Percentiles rank a stretch among this genome's conserved stretches.
phyloP scores from a whole-genome alignment of 1,140 invertebrate genomes.

The Lordiphosa mommai region DNA sequence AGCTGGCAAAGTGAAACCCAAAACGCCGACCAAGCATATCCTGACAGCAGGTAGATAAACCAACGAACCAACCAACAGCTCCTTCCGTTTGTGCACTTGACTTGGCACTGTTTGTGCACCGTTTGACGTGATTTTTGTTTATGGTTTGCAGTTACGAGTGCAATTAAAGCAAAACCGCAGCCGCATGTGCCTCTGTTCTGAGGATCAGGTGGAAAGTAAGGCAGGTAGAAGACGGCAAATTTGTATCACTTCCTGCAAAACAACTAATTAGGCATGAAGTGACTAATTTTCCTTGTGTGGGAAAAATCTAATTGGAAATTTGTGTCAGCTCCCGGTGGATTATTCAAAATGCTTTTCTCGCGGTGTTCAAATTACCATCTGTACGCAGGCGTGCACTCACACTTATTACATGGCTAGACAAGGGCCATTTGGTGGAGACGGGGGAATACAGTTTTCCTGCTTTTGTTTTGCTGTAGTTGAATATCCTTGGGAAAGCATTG shows the following conservation, averaged over 20 bases:
- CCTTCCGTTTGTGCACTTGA: conserved; percentile 52
- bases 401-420: background rate
- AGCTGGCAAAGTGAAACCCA: conserved; percentile 13
- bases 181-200: conserved; percentile 32
- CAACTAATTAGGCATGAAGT: conserved; percentile 65
- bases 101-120: conserved; percentile 19
- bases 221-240: conserved; percentile 17
- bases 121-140: conserved; percentile 53
- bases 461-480: conserved; percentile 53
- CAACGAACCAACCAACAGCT: conserved; percentile 6
- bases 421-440: conserved; percentile 7
- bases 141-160: conserved; percentile 33
- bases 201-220: conserved; percentile 35
- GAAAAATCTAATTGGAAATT: conserved; percentile 70
- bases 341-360: conserved; percentile 48
- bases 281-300: conserved; percentile 64
- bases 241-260: conserved; percentile 46
- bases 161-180: conserved; percentile 67
- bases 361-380: conserved; percentile 68
- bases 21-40: conserved; percentile 25
- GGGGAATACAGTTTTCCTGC: conserved; percentile 47
- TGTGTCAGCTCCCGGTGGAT: conserved; percentile 34
- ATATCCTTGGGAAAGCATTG: conserved; percentile 63
- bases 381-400: conserved; percentile 37
- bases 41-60: conserved; percentile 25